These are phyloP conservation scores for Eriocheir sinensis DNA, from an alignment of 1,140 invertebrate species.

Conservation along the genomic window DNA sequence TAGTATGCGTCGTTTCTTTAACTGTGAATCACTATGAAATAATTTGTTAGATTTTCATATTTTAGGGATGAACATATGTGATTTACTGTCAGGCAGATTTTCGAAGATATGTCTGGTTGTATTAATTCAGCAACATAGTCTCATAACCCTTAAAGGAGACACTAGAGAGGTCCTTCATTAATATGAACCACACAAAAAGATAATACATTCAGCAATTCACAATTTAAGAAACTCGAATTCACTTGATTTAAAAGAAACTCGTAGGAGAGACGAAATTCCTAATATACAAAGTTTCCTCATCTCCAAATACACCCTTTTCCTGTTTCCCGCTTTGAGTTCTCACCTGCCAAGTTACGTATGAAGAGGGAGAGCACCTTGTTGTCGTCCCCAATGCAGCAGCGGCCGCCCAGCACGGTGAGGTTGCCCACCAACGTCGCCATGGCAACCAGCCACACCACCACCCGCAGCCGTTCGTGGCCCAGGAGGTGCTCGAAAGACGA, in stretches of 20 bases:
- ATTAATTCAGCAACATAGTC: no score
- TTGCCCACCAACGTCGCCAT: conserved; percentile 39
- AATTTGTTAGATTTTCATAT: no score
- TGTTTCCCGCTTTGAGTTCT: no score
- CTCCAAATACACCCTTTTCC: neutral
- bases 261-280: neutral
- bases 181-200: no score
- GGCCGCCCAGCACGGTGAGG: conserved; percentile 33
- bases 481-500: conserved; percentile 62
- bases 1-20: neutral
- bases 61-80: no score
- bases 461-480: conserved; percentile 31
- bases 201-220: no score
- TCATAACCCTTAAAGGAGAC: no score
- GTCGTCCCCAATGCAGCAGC: conserved; percentile 17
- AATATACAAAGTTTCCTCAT: neutral
- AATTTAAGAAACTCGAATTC: no score
- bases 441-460: conserved; percentile 53
- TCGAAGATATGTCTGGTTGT: no score
- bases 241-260: neutral
- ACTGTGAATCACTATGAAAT: no score
- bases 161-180: no score
- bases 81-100: no score
- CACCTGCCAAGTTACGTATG: conserved; percentile 57
- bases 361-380: conserved; percentile 58